Evolutionary conservation across 2,888 invertebrate genomes (phyloP), one percentile per base, ranked within the genome.

Genomic region (Ectropis crepuscularia): DNA sequence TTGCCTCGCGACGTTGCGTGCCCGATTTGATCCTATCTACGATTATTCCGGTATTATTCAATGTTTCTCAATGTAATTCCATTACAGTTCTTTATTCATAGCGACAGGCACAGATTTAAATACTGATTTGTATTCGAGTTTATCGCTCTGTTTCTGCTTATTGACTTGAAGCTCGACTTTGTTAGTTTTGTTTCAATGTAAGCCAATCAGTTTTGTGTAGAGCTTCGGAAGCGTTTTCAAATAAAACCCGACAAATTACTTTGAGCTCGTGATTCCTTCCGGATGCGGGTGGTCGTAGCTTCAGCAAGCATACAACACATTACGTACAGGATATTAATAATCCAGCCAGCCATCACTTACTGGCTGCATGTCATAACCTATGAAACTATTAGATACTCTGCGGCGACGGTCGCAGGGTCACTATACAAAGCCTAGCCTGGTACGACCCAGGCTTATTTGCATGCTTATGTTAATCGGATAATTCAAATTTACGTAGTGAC

Each of bases 1-100:
- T 91, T 90, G 90, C 83, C 76, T 86, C 85, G 85, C 86, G 89
- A 89, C 87, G 80, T 86, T 86, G 86, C 86, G 86, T 85, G 85
- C 84, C 83, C 82, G 81, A 80, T 82, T 83, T 85, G 86, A 89
- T 89, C 85, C 76, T 85, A 88, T 88, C 86, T 83, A 73, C 61
- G 82, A 88, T 89, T 86, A 88, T 87, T 86, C 80, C 80, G 80
- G 83, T 83, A 85, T 86, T 85, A 85, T 86, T 86, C 86, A 86
- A 86, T 88, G 86, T 85, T 79, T 80, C 79, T 80, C 77, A 81
- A 83, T 81, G 82, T 85, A 84, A 88, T 85, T 81, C 78, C 75
- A 80, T 76, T 78, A 77, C 72, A 74, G 78, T 82, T 81, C 78
- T 73, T 77, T 79, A 80, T 82, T 81, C 78, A 77, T 80, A 75